Conservation (phyloP, 2,113 vertebrate species). For the Pipa parva region DNA sequence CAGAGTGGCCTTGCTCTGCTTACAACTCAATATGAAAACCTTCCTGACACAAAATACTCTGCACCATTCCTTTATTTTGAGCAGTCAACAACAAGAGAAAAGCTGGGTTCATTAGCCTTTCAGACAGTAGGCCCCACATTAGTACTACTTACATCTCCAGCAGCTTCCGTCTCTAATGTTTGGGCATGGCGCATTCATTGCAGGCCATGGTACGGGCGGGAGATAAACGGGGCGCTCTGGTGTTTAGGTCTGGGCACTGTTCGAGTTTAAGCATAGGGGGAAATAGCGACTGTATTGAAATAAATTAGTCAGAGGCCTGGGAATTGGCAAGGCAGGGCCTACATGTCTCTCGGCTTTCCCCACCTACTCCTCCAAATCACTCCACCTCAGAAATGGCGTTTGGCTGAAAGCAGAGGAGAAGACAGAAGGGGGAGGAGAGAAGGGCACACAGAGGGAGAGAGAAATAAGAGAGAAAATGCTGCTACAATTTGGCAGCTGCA, state of each 20-base stretch:
- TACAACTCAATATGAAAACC: too few species aligned
- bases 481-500: not conserved
- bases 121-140: constrained; percentile 5
- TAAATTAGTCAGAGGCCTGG: constrained; percentile 22
- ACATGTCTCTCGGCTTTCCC: constrained; percentile 41
- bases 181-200: constrained; percentile 10
- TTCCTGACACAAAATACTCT: too few species aligned
- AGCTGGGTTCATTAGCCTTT: not conserved
- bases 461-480: constrained; percentile 16
- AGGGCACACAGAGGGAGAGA: constrained; percentile 26
- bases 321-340: constrained; percentile 63
- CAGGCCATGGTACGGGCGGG: not conserved
- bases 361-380: constrained; percentile 57
- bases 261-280: not conserved
- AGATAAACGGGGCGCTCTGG: constrained; percentile 2
- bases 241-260: too few species aligned
- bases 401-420: constrained; percentile 57
- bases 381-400: constrained; percentile 83
- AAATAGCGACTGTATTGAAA: not conserved
- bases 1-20: too few species aligned
- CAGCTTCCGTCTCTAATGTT: constrained; percentile 10
- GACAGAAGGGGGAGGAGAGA: constrained; percentile 26
- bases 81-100: too few species aligned
- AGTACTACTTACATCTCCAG: constrained; percentile 23
- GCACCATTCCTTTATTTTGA: too few species aligned